Evolutionary conservation across 2,113 vertebrate genomes (phyloP).

Genomic region (Gila orcuttii): DNA sequence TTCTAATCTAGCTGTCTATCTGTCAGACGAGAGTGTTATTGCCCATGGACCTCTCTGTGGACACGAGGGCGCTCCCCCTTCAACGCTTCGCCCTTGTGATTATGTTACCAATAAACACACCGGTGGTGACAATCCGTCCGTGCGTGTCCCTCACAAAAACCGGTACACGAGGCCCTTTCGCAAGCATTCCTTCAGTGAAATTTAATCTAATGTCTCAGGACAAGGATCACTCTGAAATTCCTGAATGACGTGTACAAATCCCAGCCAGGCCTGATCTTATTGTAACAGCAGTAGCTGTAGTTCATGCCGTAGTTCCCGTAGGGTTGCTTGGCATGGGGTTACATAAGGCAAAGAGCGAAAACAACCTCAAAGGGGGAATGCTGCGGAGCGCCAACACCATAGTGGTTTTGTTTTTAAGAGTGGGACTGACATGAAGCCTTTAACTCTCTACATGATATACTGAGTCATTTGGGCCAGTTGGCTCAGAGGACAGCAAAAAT

Average conservation of each 20-base stretch:
- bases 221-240: not conserved
- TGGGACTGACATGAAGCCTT: conserved; percentile 37
- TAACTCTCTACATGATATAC: conserved; percentile 46
- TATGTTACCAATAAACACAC: conserved; percentile 39
- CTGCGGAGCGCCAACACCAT: conserved; percentile 35
- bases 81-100: conserved; percentile 27
- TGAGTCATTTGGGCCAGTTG: conserved; percentile 43
- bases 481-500: conserved; percentile 21
- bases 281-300: conserved; percentile 34
- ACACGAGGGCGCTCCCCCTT: conserved; percentile 55
- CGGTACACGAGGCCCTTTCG: not conserved
- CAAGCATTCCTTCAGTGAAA: conserved; percentile 9
- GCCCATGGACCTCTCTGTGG: conserved; percentile 73
- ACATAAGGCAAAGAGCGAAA: conserved; percentile 38
- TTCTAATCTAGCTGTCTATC: conserved; percentile 81
- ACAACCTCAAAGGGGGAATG: conserved; percentile 46
- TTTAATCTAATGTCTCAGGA: conserved; percentile 26
- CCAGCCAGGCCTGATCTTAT: conserved; percentile 30
- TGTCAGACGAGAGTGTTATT: conserved; percentile 71
- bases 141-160: not conserved
- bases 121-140: not conserved
- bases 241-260: conserved; percentile 17
- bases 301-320: conserved; percentile 9
- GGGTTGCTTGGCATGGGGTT: conserved; percentile 40
- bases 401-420: conserved; percentile 52